A percentile compares a stretch with the other conserved stretches of the same genome.
Evolutionary conservation across 2,797 vertebrate species (phyloP).

Genomic region (Aldrovandia affinis): DNA sequence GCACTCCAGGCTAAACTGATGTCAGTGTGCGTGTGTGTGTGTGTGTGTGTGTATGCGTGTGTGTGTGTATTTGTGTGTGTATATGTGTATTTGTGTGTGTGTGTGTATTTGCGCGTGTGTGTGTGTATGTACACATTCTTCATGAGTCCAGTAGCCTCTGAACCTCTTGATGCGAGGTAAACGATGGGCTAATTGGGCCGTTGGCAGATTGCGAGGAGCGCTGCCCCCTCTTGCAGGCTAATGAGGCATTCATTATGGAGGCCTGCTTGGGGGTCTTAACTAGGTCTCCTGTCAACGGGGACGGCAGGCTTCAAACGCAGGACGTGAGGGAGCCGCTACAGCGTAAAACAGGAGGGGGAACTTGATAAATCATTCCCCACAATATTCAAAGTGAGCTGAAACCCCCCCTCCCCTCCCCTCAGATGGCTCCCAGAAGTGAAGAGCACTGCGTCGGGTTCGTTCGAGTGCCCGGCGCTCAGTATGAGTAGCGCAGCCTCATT

Average conservation of each 20-base stretch:
- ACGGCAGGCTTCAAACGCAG: neutral
- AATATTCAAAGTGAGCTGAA: neutral
- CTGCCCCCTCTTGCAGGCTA: conserved; percentile 16
- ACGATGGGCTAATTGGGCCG: conserved; percentile 25
- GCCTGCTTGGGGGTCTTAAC: conserved; percentile 21
- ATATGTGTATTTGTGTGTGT: neutral
- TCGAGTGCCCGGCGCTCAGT: neutral
- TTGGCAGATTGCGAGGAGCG: conserved; percentile 16
- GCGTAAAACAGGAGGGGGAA: conserved; percentile 1
- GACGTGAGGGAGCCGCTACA: neutral
- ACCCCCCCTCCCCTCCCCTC: neutral
- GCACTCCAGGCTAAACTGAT: too few species aligned
- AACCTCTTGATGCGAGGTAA: conserved; percentile 24
- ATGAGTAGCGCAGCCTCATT: neutral
- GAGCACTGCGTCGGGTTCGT: neutral
- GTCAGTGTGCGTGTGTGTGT: too few species aligned
- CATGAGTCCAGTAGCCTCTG: conserved; percentile 34
- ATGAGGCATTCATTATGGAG: conserved; percentile 9
- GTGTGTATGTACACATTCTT: conserved; percentile 12
- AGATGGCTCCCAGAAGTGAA: neutral
- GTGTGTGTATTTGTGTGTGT: neutral
- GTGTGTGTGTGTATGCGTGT: too few species aligned
- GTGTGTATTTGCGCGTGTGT: neutral
- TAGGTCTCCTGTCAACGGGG: neutral
- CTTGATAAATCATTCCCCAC: conserved; percentile 24